phyloP scores from a whole-genome alignment of 1,140 invertebrate species.

The Scylla paramamosain region DNA sequence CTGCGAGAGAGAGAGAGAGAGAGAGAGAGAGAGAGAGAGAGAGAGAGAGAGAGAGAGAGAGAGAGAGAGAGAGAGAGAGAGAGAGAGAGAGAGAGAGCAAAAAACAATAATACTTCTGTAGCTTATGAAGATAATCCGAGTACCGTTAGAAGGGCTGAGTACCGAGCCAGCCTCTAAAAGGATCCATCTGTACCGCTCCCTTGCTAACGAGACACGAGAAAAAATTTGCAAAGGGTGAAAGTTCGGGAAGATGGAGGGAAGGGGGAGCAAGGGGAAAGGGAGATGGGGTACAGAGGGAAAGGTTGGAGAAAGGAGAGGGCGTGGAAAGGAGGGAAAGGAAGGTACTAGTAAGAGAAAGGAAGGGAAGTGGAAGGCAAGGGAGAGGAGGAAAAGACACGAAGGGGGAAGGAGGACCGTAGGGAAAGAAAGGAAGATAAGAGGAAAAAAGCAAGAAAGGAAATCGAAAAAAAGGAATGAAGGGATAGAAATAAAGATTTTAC shows the following conservation, averaged over 20 bases:
- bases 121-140: not conserved
- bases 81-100: not conserved
- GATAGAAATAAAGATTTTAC: not conserved
- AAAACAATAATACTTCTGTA: not conserved
- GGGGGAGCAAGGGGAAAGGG: not conserved
- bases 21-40: no score
- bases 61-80: no score
- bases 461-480: not conserved
- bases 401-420: not conserved
- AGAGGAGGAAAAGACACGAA: no score
- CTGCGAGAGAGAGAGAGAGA: no score
- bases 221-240: slow-evolving; percentile 3
- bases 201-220: not conserved
- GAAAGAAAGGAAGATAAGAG: no score
- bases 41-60: no score
- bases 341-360: no score
- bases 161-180: not conserved
- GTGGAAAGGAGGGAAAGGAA: no score
- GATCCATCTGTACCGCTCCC: not conserved
- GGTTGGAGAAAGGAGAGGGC: no score
- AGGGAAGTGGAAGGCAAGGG: no score
- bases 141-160: not conserved
- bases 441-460: no score
- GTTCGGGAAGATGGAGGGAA: not conserved
- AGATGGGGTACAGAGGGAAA: not conserved